Base-by-base conservation (phyloP, 2,888 invertebrate species). In the Calameuta pallipes region DNA sequence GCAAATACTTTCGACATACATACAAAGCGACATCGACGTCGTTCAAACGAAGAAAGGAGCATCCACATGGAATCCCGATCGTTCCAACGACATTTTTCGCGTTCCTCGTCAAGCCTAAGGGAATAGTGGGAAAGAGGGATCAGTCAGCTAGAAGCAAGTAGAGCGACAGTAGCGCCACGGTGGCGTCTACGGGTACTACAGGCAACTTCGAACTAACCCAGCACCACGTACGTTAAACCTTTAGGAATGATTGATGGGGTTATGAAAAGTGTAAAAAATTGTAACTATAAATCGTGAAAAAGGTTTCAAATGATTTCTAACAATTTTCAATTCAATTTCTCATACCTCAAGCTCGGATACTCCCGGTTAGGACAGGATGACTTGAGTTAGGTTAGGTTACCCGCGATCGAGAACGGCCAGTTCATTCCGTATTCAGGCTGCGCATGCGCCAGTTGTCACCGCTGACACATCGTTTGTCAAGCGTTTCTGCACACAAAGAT, bases 401-500 rank as follows among this genome's bases (percentile, higher is more conserved):
- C 11, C 33, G 71, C 71, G 71, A 71, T 31, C 71, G 71, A 71
- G 31, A 31, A 34, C 71, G 80, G 82, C 82, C 79, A 85, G 84
- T 86, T 90, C 89, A 91, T 91, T 90, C 88, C 82, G 91, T 89
- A 91, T 91, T 91, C 91, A 90, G 91, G 87, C 82, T 86, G 88
- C 90, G 90, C 90, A 87, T 90, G 90, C 89, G 90, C 91, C 89
- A 91, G 91, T 91, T 91, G 91, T 91, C 91, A 91, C 88, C 84
- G 90, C 90, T 91, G 91, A 91, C 91, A 91, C 91, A 89, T 91
- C 90, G 90, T 91, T 89, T 88, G 91, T 91, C 91, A 91, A 90
- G 87, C 85, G 89, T 88, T 87, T 90, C 89, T 87, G 86, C 90
- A 85, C 87, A 88, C 88, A 89, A 89, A 89, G 88, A 87, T 87